Percentiles rank a stretch among this genome's conserved stretches.
These are phyloP conservation scores for Hoplias malabaricus DNA, from an alignment of 2,113 vertebrate species.

Conservation along the genomic window DNA sequence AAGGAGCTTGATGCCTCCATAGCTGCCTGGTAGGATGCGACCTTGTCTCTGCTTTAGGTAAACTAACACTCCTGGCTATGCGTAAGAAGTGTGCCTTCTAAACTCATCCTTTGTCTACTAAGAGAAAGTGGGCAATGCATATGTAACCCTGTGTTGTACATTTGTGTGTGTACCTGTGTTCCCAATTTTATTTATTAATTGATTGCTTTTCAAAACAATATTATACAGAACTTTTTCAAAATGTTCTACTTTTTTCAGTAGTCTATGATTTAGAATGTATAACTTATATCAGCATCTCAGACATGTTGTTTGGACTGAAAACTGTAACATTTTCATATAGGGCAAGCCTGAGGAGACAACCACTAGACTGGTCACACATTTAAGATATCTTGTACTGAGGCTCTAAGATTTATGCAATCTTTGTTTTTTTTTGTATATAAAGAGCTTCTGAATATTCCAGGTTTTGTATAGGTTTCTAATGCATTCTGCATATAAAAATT, in stretches of 20 bases:
- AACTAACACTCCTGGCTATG: conserved; percentile 50
- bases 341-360: not conserved
- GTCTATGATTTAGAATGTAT: not conserved
- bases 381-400: too few relatives aligned
- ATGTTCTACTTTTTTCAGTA: not conserved
- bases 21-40: conserved; percentile 38
- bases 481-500: too few relatives aligned
- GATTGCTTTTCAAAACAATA: conserved; percentile 18
- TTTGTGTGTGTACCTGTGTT: not conserved
- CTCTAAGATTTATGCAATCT: too few relatives aligned
- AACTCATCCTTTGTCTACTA: conserved; percentile 40
- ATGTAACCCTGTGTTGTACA: conserved; percentile 46
- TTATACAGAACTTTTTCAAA: not conserved
- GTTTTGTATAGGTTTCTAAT: too few relatives aligned
- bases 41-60: conserved; percentile 48
- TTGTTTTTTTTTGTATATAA: too few relatives aligned
- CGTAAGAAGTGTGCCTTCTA: conserved; percentile 48
- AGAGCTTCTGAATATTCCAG: too few relatives aligned
- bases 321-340: not conserved
- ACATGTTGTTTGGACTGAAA: not conserved
- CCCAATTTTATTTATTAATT: conserved; percentile 15
- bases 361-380: not conserved
- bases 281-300: not conserved
- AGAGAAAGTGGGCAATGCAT: conserved; percentile 47
- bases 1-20: conserved; percentile 41